Evolutionary conservation across 1,140 invertebrate species (phyloP).

Genomic region (Saccostrea glomerata): DNA sequence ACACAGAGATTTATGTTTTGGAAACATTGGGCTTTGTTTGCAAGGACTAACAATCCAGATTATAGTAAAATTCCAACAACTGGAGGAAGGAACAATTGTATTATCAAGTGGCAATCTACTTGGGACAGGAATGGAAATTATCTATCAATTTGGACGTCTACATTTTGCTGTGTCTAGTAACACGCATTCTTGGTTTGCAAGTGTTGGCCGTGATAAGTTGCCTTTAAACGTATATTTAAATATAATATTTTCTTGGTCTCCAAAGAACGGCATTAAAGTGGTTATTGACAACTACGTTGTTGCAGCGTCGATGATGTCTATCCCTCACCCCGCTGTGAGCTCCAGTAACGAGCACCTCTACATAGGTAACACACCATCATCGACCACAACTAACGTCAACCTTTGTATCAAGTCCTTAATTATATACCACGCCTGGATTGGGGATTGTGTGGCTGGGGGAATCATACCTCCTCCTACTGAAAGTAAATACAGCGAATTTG

Average conservation of each 20-base stretch:
- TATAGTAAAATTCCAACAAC: constrained; percentile 49
- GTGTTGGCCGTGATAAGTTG: constrained; percentile 51
- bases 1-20: constrained; percentile 53
- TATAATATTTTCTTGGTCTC: constrained; percentile 59
- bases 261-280: constrained; percentile 49
- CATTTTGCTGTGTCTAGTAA: constrained; percentile 56
- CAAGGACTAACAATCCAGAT: constrained; percentile 62
- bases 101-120: constrained; percentile 58
- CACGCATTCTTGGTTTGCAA: constrained; percentile 57
- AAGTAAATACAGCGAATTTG: constrained; percentile 20
- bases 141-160: constrained; percentile 64
- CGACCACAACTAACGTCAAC: not conserved
- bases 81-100: constrained; percentile 63
- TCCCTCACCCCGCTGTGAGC: constrained; percentile 40
- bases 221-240: constrained; percentile 45
- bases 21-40: constrained; percentile 52
- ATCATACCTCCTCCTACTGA: constrained; percentile 48
- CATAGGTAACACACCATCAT: constrained; percentile 45
- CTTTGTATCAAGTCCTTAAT: constrained; percentile 47
- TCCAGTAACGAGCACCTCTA: constrained; percentile 44
- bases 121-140: constrained; percentile 58
- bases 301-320: constrained; percentile 28
- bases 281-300: constrained; percentile 53
- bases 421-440: constrained; percentile 56
- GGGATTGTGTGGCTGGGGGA: constrained; percentile 42